Evolutionary conservation across 2,888 invertebrate genomes (phyloP).

Genomic region (Parasteatoda lunata): DNA sequence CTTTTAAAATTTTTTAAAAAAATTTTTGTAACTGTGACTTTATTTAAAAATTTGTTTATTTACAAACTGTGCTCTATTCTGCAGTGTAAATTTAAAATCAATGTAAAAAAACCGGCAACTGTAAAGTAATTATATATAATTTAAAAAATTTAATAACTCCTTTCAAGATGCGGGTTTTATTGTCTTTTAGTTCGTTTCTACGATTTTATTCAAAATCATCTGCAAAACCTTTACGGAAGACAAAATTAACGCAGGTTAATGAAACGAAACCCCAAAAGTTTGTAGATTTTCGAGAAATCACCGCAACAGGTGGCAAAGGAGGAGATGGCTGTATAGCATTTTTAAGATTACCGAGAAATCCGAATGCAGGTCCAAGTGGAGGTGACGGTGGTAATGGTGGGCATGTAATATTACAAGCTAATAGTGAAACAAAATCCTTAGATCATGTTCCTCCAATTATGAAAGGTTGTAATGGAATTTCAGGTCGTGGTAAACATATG

Average conservation of each 20-base stretch:
- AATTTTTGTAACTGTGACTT: too few relatives aligned
- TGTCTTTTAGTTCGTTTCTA: not conserved
- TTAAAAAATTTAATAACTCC: not conserved
- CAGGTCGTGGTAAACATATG: conserved; percentile 84
- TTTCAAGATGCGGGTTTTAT: not conserved
- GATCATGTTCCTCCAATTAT: conserved; percentile 80
- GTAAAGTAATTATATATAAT: too few relatives aligned
- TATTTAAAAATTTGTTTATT: too few relatives aligned
- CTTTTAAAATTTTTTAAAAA: too few relatives aligned
- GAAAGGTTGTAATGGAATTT: conserved; percentile 82
- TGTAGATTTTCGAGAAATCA: conserved; percentile 82
- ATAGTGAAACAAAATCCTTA: conserved; percentile 81
- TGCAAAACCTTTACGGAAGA: conserved; percentile 40
- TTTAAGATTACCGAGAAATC: conserved; percentile 86
- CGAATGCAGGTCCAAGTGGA: conserved; percentile 94
- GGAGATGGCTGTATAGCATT: conserved; percentile 95
- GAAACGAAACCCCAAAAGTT: conserved; percentile 77
- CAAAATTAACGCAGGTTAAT: not conserved
- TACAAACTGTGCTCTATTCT: too few relatives aligned
- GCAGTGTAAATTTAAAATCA: too few relatives aligned
- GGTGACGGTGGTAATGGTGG: conserved; percentile 98
- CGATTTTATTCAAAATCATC: conserved; percentile 7
- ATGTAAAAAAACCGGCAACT: too few relatives aligned
- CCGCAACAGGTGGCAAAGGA: conserved; percentile 87
- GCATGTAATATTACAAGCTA: conserved; percentile 85